A percentile compares a stretch with the other conserved stretches of the same genome.
Conservation (phyloP, 2,888 invertebrate species). For the Frankliniella fusca region DNA sequence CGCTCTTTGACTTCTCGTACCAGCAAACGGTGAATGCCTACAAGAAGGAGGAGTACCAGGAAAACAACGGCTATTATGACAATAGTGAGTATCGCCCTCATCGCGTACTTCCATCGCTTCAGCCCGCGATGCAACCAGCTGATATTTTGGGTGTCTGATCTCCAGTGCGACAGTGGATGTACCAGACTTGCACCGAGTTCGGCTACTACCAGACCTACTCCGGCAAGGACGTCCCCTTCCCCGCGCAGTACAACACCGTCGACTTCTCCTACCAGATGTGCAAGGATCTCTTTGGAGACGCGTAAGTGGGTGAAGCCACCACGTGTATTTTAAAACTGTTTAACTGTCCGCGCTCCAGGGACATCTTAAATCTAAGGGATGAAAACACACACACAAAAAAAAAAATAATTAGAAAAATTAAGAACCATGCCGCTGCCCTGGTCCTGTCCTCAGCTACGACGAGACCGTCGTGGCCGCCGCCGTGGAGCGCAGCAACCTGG, state of each 20-base stretch:
- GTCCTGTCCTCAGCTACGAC: conserved; percentile 31
- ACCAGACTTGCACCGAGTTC: conserved; percentile 36
- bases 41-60: conserved; percentile 34
- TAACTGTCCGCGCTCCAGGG: too few relatives aligned
- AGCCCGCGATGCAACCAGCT: too few relatives aligned
- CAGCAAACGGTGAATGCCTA: background rate
- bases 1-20: background rate
- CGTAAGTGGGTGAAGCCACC: too few relatives aligned
- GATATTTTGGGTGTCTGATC: background rate
- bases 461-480: conserved; percentile 28
- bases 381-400: too few relatives aligned
- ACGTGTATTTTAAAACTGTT: too few relatives aligned
- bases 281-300: conserved; percentile 30
- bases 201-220: conserved; percentile 36
- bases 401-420: too few relatives aligned
- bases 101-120: too few relatives aligned
- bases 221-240: background rate
- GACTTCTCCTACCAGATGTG: conserved; percentile 28
- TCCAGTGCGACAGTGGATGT: conserved; percentile 39
- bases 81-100: background rate
- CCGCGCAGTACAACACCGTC: background rate
- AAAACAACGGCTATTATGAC: background rate
- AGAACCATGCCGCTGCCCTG: too few relatives aligned
- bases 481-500: conserved; percentile 30
- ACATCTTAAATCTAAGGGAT: too few relatives aligned